Evolutionary conservation across 1,140 invertebrate genomes (phyloP), one percentile per base, ranked within the genome.

Genomic region (Drosophila micromelanica): DNA sequence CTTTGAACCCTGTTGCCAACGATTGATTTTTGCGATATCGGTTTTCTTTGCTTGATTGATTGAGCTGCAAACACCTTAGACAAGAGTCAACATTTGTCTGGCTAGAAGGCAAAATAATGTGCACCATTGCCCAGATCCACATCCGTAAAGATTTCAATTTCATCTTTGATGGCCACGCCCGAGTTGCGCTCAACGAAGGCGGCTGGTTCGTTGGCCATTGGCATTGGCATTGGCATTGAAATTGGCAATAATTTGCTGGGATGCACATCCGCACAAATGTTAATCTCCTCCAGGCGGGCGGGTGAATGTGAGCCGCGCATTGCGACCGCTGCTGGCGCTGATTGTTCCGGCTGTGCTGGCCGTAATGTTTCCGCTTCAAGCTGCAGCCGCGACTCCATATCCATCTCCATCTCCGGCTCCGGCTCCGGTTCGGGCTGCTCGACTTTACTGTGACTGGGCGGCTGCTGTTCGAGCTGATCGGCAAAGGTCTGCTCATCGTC

Each of bases 261-360:
- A 67, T 85, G 80, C 13, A 85, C 62, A 37, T 85, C 80, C 30
- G 62, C 80, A 42, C 37, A 54, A 13, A 81, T 65, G 49, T n/a
- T 54, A 0, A 78, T 23, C 46, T 75, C 17, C 55, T 69, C 60
- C 9, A 78, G 48, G 6, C n/a, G 73, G 0, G 81, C 77, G 2
- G 81, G 81, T 1, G 77, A 86, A 23, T 85, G 70, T 0, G 81
- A 85, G 5, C 37, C 64, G 1, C 69, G 64, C 48, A 46, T 27
- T 11, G 15, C 9, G 5, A 9, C 37, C n/a, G 11, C 15, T 3
- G 45, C 8, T 2, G 8, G n/a, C 13, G 2, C 6, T 13, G 4
- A 12, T 2, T 1, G 9, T 4, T 43, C 20, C 38, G 3, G 46
- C 46, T 13, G 46, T 45, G 9, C 2, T 13, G 17, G 32, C n/a